These are phyloP conservation scores for Syrphus vitripennis DNA, from an alignment of 2,888 invertebrate genomes.

Conservation along the genomic window DNA sequence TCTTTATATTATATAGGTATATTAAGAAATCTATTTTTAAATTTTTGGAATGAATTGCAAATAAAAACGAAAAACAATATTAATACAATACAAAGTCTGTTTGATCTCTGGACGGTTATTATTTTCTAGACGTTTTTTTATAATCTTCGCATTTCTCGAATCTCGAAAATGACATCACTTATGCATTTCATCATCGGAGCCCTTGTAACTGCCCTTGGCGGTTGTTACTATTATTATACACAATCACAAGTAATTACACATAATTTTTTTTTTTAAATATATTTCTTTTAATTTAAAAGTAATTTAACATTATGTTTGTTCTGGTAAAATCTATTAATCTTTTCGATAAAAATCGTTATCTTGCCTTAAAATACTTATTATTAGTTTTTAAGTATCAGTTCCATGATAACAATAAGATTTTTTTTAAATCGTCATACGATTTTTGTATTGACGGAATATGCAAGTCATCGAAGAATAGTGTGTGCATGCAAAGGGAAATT, in stretches of 20 bases:
- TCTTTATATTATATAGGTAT: not conserved
- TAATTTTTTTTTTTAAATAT: not conserved
- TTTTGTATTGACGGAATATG: not conserved
- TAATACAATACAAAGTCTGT: not conserved
- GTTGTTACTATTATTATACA: slow-evolving; percentile 77
- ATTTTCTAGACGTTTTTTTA: not conserved
- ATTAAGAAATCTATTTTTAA: slow-evolving; percentile 25
- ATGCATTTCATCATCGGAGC: slow-evolving; percentile 77
- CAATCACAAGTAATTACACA: slow-evolving; percentile 78
- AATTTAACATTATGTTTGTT: not conserved
- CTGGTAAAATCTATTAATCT: not conserved
- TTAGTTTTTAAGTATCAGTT: not conserved
- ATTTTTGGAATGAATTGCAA: slow-evolving; percentile 11
- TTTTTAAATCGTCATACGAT: not conserved
- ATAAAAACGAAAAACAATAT: not conserved
- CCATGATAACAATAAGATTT: not conserved
- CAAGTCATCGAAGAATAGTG: not conserved
- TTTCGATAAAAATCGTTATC: not conserved
- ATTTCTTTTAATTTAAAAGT: not conserved
- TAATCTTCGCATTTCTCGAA: not conserved
- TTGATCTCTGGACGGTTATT: slow-evolving; percentile 26
- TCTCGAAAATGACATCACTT: slow-evolving; percentile 67
- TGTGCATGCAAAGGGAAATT: not conserved
- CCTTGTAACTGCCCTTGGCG: slow-evolving; percentile 77
- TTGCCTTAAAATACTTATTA: not conserved